phyloP scores from a whole-genome alignment of 2,888 invertebrate genomes.

The Leptothorax acervorum region DNA sequence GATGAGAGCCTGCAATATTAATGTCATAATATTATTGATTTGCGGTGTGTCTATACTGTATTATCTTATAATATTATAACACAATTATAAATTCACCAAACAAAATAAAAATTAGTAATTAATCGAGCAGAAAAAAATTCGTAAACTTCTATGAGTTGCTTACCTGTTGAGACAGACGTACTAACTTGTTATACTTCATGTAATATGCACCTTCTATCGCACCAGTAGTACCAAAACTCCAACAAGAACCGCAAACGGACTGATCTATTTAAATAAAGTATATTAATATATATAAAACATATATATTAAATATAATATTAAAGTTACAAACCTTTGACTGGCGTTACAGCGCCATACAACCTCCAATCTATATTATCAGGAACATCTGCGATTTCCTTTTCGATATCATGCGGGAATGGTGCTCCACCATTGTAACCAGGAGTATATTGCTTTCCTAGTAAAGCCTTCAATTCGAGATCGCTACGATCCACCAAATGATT shows the following conservation, averaged over 20 bases:
- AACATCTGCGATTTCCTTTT: constrained; percentile 87
- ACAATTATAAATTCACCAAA: background rate
- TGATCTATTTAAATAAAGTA: constrained; percentile 89
- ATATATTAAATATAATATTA: background rate
- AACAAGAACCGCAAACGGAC: constrained; percentile 98
- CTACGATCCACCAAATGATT: constrained; percentile 96
- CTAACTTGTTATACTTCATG: constrained; percentile 92
- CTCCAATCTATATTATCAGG: constrained; percentile 96
- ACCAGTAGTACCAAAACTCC: constrained; percentile 98
- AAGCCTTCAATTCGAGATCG: constrained; percentile 91
- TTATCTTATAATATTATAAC: background rate
- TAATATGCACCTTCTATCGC: constrained; percentile 97
- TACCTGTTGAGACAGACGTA: constrained; percentile 94
- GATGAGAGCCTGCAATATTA: constrained; percentile 89
- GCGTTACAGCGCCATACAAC: constrained; percentile 96
- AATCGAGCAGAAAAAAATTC: background rate
- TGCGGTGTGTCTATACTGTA: background rate
- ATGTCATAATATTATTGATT: constrained; percentile 14
- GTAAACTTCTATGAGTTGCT: constrained; percentile 24
- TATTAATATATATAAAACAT: background rate
- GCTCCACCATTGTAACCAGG: constrained; percentile 91
- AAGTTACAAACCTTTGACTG: constrained; percentile 91
- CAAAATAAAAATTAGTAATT: constrained; percentile 7
- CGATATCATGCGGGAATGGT: constrained; percentile 91
- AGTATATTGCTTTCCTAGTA: constrained; percentile 90